Evolutionary conservation across 1,140 invertebrate genomes (phyloP).

Genomic region (Sitobion miscanthi): DNA sequence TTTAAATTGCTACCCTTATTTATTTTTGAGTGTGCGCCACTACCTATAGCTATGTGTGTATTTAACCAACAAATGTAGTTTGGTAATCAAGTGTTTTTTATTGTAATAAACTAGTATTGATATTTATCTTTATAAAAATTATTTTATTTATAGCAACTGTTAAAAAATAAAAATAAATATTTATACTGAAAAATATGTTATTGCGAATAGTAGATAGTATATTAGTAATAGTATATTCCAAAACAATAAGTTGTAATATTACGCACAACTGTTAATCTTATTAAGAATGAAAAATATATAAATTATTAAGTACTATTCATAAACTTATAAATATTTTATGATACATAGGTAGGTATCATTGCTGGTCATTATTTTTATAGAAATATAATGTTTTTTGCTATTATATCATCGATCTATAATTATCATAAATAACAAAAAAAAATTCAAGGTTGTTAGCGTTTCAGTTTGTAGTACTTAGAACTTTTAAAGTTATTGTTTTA

Average conservation of each 20-base stretch:
- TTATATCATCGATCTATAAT: neutral
- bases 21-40: no score
- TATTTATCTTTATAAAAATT: neutral
- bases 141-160: neutral
- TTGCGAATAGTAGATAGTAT: neutral
- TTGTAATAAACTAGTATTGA: neutral
- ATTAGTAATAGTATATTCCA: neutral
- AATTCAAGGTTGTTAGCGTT: neutral
- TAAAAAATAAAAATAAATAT: neutral
- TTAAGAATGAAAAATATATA: neutral
- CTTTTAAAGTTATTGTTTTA: no score
- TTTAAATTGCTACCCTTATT: no score
- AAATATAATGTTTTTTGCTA: neutral
- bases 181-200: neutral
- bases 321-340: no score
- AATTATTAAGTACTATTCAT: neutral
- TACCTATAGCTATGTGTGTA: no score
- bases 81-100: no score
- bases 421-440: neutral
- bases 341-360: neutral
- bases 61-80: no score
- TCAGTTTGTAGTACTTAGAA: neutral
- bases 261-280: no score
- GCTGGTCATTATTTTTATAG: neutral
- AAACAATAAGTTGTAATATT: neutral